These are phyloP conservation scores for Mythimna lalbum DNA, from an alignment of 2,888 invertebrate species.

Conservation along the genomic window DNA sequence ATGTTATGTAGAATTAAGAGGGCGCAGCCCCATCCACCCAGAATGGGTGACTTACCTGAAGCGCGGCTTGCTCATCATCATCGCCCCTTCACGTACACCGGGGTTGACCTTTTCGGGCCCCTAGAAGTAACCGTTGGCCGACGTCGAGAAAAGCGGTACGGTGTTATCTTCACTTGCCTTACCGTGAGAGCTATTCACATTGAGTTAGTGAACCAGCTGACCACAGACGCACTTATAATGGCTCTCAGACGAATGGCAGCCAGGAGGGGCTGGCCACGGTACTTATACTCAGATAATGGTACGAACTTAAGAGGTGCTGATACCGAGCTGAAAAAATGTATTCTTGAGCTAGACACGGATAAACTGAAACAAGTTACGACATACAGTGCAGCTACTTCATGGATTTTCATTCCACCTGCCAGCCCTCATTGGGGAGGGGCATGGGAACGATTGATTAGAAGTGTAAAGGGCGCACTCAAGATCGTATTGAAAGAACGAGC, in stretches of 20 bases:
- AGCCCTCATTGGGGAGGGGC: too few relatives aligned
- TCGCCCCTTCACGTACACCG: constrained; percentile 10
- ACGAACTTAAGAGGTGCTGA: too few relatives aligned
- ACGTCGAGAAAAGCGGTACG: constrained; percentile 41
- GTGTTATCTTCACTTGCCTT: constrained; percentile 57
- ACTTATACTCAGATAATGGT: neutral
- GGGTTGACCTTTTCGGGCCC: constrained; percentile 51
- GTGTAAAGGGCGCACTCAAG: neutral
- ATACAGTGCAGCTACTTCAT: too few relatives aligned
- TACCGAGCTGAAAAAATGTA: too few relatives aligned
- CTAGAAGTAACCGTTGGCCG: constrained; percentile 29
- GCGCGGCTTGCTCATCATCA: constrained; percentile 8
- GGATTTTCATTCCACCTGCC: too few relatives aligned
- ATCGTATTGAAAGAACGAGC: neutral
- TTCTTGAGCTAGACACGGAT: too few relatives aligned
- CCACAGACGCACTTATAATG: constrained; percentile 56
- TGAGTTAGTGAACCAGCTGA: constrained; percentile 47
- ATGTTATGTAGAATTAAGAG: constrained; percentile 22
- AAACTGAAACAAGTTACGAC: too few relatives aligned
- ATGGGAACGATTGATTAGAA: too few relatives aligned
- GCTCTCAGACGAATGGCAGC: constrained; percentile 59
- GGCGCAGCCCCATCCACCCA: constrained; percentile 3
- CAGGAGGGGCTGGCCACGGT: constrained; percentile 54
- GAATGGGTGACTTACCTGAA: constrained; percentile 33
- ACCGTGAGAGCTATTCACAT: constrained; percentile 59